Evolutionary conservation across 2,113 vertebrate genomes (phyloP).

Genomic region (Sturnira hondurensis): DNA sequence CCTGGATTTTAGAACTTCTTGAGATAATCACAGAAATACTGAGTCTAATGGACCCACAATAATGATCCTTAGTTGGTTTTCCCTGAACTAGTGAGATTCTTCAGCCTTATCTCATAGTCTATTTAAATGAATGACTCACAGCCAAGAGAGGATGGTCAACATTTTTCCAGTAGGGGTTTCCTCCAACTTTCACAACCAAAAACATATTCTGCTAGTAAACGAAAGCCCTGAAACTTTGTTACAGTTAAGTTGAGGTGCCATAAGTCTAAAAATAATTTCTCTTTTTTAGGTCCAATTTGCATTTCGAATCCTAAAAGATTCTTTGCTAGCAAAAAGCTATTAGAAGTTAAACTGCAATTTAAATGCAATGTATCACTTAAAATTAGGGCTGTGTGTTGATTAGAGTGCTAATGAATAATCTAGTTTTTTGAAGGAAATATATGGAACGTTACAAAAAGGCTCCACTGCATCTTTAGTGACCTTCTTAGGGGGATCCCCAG

Average conservation of each 20-base stretch:
- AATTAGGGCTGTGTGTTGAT: conserved; percentile 36
- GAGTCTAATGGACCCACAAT: neutral
- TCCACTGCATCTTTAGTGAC: neutral
- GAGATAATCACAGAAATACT: conserved; percentile 32
- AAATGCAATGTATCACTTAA: conserved; percentile 52
- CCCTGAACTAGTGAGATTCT: conserved; percentile 4
- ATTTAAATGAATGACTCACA: conserved; percentile 13
- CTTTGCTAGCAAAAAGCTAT: conserved; percentile 39
- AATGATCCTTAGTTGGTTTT: neutral
- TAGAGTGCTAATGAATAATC: conserved; percentile 18
- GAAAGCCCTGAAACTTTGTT: neutral
- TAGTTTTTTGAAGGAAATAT: neutral
- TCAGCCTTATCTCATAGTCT: neutral
- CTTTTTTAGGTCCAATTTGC: conserved; percentile 58
- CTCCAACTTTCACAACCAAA: conserved; percentile 32
- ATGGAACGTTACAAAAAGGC: conserved; percentile 1
- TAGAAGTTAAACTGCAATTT: conserved; percentile 26
- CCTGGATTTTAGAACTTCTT: neutral
- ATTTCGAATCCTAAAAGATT: conserved; percentile 52
- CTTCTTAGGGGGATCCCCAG: neutral
- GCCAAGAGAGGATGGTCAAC: neutral
- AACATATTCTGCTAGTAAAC: neutral
- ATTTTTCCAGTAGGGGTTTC: conserved; percentile 23
- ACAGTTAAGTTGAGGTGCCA: conserved; percentile 20
- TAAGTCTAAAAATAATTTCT: conserved; percentile 62